A percentile compares a stretch with the other conserved stretches of the same genome.
Conservation (phyloP, 2,113 vertebrate genomes). For the Tachuris rubrigastra region DNA sequence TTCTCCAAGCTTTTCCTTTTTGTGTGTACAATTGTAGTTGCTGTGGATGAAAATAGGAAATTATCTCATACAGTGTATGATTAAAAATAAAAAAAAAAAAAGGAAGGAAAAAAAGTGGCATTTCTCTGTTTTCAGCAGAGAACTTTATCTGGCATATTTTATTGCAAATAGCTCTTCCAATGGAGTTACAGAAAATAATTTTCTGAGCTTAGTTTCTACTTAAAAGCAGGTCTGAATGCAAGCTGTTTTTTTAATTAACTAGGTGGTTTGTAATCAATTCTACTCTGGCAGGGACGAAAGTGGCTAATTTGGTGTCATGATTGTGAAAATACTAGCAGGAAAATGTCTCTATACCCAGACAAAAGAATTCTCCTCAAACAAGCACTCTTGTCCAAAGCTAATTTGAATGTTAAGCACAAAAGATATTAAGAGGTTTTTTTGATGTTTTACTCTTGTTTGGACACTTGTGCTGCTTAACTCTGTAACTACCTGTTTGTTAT, state of each 20-base stretch:
- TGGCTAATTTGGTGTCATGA: neutral
- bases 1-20: neutral
- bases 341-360: neutral
- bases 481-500: slow-evolving; percentile 46
- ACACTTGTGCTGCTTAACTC: slow-evolving; percentile 15
- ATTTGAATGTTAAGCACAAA: slow-evolving; percentile 13
- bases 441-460: neutral
- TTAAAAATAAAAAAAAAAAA: neutral
- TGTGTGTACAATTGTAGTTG: neutral
- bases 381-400: neutral
- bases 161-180: slow-evolving; percentile 4
- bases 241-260: slow-evolving; percentile 43
- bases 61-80: neutral
- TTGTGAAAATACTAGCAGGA: neutral
- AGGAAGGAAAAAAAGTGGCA: neutral
- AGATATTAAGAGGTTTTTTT: neutral
- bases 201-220: slow-evolving; percentile 13
- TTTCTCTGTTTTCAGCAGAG: slow-evolving; percentile 1
- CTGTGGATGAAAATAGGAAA: neutral
- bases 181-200: neutral
- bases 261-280: slow-evolving; percentile 35
- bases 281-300: neutral
- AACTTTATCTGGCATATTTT: neutral
- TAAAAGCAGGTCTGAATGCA: slow-evolving; percentile 5
- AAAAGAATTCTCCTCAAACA: slow-evolving; percentile 21